These are phyloP conservation scores for silkworm (Bombyx mori) DNA, from an alignment of 1,140 invertebrate genomes.

Conservation along the genomic window ASM3026992v2 NC_085124.1:13936501-13937000, in stretches of 20 bases:
- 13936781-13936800: constrained; percentile 84
- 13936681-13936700: no score
- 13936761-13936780: constrained; percentile 87
- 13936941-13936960: constrained; percentile 89
- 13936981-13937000: neutral
- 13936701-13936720: neutral
- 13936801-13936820: constrained; percentile 82
- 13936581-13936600: no score
- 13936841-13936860: constrained; percentile 90
- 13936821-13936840: constrained; percentile 88
- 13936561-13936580: no score
- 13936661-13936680: no score
- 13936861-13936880: constrained; percentile 86
- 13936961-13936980: constrained; percentile 62
- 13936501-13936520: no score
- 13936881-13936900: constrained; percentile 87
- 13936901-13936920: constrained; percentile 85
- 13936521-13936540: no score
- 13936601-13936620: no score
- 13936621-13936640: no score
- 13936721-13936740: constrained; percentile 88
- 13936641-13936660: no score
- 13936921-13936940: constrained; percentile 86
- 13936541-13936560: no score
- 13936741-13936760: constrained; percentile 81